Base-by-base conservation (phyloP, 2,888 invertebrate genomes). In the Dolichopus griseipennis region DNA sequence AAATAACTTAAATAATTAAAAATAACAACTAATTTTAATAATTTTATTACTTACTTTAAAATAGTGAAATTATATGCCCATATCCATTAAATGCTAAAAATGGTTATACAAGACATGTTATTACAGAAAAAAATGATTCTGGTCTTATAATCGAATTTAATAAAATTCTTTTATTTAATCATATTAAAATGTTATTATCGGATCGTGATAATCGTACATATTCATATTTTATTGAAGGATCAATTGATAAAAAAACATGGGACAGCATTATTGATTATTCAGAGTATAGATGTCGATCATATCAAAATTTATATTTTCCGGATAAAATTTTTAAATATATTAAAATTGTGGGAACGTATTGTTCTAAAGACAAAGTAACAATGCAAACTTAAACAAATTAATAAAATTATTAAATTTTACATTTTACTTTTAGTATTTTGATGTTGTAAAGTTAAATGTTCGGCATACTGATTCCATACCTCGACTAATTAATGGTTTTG, bases 161-260 rank as follows among this genome's bases (percentile, higher is more conserved):
- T 72, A 87, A 90, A 66, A 88, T 90, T 73, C 93, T 90, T 79
- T 95, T 98, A 76, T 87, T 99, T 75, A 99, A 99, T 85, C 92
- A 95, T 77, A 87, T 99, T 69, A 88, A 90, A 69, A 87, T 99
- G 86, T 84, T 97, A 74, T 85, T 99, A 15, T 97, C 97, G 96
- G 98, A 98, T 83, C 85, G 90, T 69, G 97, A 98, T 80, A 87
- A 88, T 78, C 88, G 95, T 83, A 88, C 78, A 0, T 81, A 81
- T 71, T 80, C 79, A 1, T 81, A 80, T 70, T 79, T 75, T 64
- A 76, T 81, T 43, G 95, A 95, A 80, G 93, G 95, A 37, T 97
- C 96, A 0, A 93, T 96, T 83, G 95, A 98, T 84, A 91, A 94
- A 80, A 90, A 90, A 79, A 93, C 96, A 81, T 99, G 98, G 97